These are phyloP conservation scores for Leucophora obtusa DNA, from an alignment of 2,888 invertebrate genomes.

Conservation along the genomic window DNA sequence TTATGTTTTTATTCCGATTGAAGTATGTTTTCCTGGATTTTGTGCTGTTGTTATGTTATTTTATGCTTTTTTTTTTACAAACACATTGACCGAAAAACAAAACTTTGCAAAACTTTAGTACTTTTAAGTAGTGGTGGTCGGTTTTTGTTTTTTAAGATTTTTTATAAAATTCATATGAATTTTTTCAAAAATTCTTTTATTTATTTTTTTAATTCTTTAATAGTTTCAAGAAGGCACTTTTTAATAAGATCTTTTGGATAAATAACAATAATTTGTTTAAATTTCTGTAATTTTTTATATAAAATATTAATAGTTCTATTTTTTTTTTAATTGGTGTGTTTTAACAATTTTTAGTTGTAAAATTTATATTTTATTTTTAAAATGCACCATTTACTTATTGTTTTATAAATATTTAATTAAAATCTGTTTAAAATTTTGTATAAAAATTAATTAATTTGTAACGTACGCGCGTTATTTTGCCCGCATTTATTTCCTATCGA, in stretches of 20 bases:
- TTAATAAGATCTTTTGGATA: not conserved
- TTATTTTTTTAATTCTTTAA: not conserved
- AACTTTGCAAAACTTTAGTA: not conserved
- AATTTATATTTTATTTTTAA: slow-evolving; percentile 5
- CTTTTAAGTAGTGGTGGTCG: slow-evolving; percentile 12
- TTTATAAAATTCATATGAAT: not conserved
- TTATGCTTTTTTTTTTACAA: slow-evolving; percentile 12
- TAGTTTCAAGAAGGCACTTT: slow-evolving; percentile 12
- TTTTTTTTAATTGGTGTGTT: not conserved
- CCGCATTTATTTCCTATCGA: slow-evolving; percentile 52
- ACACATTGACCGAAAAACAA: not conserved
- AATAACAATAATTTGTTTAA: not conserved
- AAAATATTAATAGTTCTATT: not conserved
- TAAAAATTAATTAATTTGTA: slow-evolving; percentile 41
- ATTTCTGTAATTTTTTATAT: not conserved
- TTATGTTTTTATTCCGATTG: slow-evolving; percentile 2
- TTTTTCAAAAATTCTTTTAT: not conserved
- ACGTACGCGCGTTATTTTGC: slow-evolving; percentile 49
- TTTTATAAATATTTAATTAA: slow-evolving; percentile 22
- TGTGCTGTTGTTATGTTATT: not conserved
- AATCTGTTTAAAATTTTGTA: not conserved
- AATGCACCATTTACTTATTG: slow-evolving; percentile 29
- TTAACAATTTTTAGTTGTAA: slow-evolving; percentile 4
- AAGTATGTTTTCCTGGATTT: slow-evolving; percentile 9
- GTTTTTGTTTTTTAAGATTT: not conserved